Base-by-base conservation (phyloP, 2,113 vertebrate genomes). In the Helogale parvula region DNA sequence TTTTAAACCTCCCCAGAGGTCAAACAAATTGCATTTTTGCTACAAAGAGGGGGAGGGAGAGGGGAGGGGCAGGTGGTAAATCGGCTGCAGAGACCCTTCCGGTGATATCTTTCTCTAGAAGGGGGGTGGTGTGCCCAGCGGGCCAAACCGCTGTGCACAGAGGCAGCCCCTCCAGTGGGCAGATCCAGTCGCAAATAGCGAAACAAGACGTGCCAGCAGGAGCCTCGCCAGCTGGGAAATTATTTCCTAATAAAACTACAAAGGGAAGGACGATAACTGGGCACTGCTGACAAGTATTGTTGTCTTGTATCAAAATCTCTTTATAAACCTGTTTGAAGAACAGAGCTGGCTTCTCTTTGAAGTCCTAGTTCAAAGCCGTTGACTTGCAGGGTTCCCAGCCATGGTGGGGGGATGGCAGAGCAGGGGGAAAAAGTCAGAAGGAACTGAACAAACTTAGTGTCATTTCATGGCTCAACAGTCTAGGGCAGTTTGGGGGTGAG, bases 171-270 rank as follows among this genome's bases (percentile, higher is more conserved):
- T 98, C 97, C n/a, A 57, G 94, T 96, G 97, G 97, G 93, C 94
- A 98, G 98, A 98, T 98, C 97, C 97, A 91, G 98, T 97, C 88
- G 50, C 94, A 98, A 98, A 98, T 96, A 98, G 88, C 97, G 97
- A 98, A 98, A 98, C 98, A 98, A 98, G 98, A 96, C 93, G 38
- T 94, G 97, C 97, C 96, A 97, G 98, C 97, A 96, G 98, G 98
- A 98, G 95, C 96, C 96, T 84, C 94, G 92, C 87, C 60, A 79
- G 96, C 98, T 96, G 96, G 98, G 97, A 98, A 98, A 99, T 99
- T 98, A 98, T 98, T 99, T 99, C 98, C 98, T 98, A 99, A 99
- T 98, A 99, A 99, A 99, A 98, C 98, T 98, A 99, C 98, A 99
- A 98, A 99, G 98, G 94, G 96, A 97, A 98, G 98, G 97, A 98